Evolutionary conservation across 2,113 vertebrate genomes (phyloP).

Genomic region (Illadopsis cleaveri): DNA sequence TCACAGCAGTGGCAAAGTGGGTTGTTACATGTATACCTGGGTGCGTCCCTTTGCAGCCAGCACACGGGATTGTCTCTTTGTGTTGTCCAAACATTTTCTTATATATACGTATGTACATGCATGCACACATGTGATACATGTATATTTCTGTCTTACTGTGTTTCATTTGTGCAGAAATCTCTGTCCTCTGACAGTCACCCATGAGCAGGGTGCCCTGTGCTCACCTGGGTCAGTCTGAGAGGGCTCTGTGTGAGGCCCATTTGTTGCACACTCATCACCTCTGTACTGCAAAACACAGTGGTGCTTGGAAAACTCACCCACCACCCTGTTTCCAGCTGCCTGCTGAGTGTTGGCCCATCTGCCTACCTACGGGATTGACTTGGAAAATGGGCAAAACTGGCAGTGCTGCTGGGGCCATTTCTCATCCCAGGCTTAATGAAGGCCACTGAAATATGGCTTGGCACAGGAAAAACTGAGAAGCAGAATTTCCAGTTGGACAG

Average conservation of each 20-base stretch:
- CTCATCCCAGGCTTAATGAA: neutral
- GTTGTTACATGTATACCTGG: rapidly evolving
- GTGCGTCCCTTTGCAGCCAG: neutral
- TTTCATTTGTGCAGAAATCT: neutral
- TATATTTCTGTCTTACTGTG: neutral
- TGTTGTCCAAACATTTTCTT: neutral
- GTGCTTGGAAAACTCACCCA: neutral
- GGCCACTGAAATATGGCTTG: neutral
- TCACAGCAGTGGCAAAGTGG: neutral
- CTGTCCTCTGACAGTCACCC: neutral
- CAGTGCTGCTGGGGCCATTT: neutral
- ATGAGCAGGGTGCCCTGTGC: neutral
- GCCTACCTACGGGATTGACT: neutral
- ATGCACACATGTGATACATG: too few species aligned
- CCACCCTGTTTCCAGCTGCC: rapidly evolving
- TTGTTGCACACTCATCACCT: neutral
- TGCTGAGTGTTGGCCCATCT: neutral
- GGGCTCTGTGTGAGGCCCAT: neutral
- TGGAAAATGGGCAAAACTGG: neutral
- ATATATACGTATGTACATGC: rapidly evolving
- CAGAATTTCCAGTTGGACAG: neutral
- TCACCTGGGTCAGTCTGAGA: neutral
- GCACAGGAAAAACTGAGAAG: neutral
- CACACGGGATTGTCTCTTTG: rapidly evolving
- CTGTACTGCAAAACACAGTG: neutral